Evolutionary conservation across 2,888 invertebrate species (phyloP).

Genomic region (Cantharis lateralis): DNA sequence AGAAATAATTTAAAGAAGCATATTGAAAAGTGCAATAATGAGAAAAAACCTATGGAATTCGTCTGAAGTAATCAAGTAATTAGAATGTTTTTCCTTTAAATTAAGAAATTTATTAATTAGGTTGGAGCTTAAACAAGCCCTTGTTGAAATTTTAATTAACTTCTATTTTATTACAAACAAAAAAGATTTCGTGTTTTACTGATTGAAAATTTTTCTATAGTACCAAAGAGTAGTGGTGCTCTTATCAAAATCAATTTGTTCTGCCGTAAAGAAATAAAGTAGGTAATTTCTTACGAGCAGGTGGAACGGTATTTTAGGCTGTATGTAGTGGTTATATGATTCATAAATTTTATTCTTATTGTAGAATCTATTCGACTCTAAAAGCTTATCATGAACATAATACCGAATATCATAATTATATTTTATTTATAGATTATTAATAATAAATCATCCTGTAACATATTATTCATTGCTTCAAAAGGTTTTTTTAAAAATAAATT

Average conservation of each 20-base stretch:
- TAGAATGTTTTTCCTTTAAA: background rate
- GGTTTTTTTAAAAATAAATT: too few relatives aligned
- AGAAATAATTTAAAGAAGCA: background rate
- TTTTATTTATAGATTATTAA: background rate
- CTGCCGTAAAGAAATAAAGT: background rate
- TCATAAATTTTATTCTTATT: background rate
- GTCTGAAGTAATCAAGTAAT: background rate
- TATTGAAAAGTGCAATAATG: background rate
- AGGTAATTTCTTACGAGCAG: background rate
- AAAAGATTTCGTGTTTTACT: background rate
- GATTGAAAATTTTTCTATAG: background rate
- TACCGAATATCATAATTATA: background rate
- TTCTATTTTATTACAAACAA: background rate
- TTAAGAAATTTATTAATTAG: too few relatives aligned
- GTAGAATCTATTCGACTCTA: too few relatives aligned
- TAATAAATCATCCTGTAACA: too few relatives aligned
- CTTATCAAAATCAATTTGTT: background rate
- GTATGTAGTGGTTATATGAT: background rate
- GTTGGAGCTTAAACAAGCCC: background rate
- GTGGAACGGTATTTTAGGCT: background rate
- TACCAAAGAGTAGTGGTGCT: background rate
- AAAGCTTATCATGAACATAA: background rate
- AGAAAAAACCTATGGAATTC: background rate
- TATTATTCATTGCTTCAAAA: too few relatives aligned
- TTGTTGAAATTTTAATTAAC: background rate